Evolutionary conservation across 2,888 invertebrate species (phyloP), one percentile per base, ranked within the genome.

Genomic region (Sceliomorpha sp.): DNA sequence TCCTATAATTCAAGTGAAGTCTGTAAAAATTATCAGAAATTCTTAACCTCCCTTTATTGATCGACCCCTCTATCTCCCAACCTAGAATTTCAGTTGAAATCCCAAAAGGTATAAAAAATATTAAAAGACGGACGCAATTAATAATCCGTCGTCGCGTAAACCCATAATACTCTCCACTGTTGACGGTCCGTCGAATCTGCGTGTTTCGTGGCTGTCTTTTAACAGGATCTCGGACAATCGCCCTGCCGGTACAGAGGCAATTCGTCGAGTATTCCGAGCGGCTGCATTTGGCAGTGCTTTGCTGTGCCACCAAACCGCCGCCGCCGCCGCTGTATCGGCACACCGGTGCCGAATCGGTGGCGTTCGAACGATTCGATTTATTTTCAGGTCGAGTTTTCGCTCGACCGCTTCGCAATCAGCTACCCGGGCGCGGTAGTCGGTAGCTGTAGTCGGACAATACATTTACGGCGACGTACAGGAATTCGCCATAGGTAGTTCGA

Each of bases 311-410:
- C 10, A 5, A 4, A 44, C 29, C 44, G 29, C 10, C 27, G 37
- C 40, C 29, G 45, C 17, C n/a, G 12, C 15, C n/a, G 15, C 15
- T 31, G 31, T 29, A 40, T 31, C 24, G 37, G 32, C 27, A n/a
- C 10, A 17, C 15, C 31, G 3, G 20, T 20, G 20, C 5, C 2
- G 5, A 20, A 20, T 20, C 20, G 15, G 17, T 17, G 31, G 32
- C 40, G 20, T 53, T 39, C 40, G 17, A 31, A 17, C 14, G 34
- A 37, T 32, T 80, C 78, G 75, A 77, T 82, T 84, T 82, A 82
- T 84, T 84, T 84, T 82, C 78, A 78, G 81, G 77, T 78, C 81
- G 80, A 82, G 79, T 81, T 83, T 83, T 85, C 82, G 74, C 76
- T 74, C 76, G 80, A 79, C 70, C 80, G 79, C 72, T 72, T 76